Evolutionary conservation across 2,113 vertebrate genomes (phyloP), one percentile per base, ranked within the genome.

Genomic region (Pachyramphus minor): DNA sequence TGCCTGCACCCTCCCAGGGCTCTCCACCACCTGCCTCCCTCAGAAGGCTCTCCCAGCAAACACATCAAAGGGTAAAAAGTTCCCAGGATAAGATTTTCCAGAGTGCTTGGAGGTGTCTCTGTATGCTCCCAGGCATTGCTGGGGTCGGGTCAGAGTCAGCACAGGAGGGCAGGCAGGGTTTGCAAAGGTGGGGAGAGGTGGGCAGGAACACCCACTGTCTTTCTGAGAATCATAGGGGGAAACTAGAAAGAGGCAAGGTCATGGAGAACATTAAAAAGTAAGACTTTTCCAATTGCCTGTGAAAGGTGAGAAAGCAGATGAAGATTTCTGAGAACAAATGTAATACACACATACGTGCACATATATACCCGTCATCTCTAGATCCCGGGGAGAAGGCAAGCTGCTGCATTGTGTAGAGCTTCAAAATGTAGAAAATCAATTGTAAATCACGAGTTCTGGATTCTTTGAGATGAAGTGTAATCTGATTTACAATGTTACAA

Each of bases 401-500:
- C 91, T 92, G 89, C 82, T 93, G 72, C 93, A 76, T 77, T 93
- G 87, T 95, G 83, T 35, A 82, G 77, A 84, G 69, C 69, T 60
- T 85, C 47, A 91, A 86, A 91, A 94, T 53, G 49, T 17, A 78
- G 89, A 67, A 87, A 93, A 93, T 89, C 92, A 59, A 68, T 71
- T 90, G 93, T 95, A 95, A 94, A 72, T 88, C 93, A 83, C 12
- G 12, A 89, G 84, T 37, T 75, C 47, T 89, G 87, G 91, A 85
- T 87, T 86, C 87, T 94, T 93, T 72, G 67, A 96, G 45, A 89
- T 52, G 47, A 62, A 87, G 83, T 92, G 60, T 95, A 94, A 95
- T 94, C 82, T 74, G 91, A 96, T 86, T 96, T 93, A 74, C 92
- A 67, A 94, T 82, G 87, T 96, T 93, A 97, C 95, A 95, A 96